Conservation (phyloP, 2,113 vertebrate species). For the Piaya cayana region DNA sequence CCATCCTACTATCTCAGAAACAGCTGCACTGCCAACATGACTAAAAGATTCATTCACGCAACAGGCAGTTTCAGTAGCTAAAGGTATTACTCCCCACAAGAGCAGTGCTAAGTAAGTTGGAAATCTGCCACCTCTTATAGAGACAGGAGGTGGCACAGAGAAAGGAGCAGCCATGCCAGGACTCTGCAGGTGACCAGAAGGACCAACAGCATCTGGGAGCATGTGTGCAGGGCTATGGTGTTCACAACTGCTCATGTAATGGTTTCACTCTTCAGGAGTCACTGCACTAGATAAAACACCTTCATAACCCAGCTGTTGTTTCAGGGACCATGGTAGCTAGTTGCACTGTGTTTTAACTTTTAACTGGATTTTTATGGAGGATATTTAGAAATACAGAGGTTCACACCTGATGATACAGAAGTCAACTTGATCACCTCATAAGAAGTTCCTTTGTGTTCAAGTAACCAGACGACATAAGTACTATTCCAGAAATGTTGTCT, state of each 20-base stretch:
- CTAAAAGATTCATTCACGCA: background rate
- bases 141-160: background rate
- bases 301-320: background rate
- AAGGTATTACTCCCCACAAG: background rate
- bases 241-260: background rate
- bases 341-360: background rate
- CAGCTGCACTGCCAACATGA: background rate
- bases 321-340: rapidly evolving
- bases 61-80: rapidly evolving
- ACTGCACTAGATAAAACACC: background rate
- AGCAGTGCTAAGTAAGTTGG: background rate
- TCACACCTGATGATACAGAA: background rate
- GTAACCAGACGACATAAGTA: background rate
- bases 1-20: background rate
- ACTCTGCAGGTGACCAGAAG: background rate
- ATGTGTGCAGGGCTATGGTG: background rate
- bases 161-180: rapidly evolving
- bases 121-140: background rate
- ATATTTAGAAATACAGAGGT: background rate
- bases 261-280: background rate
- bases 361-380: background rate
- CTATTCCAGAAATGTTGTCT: background rate
- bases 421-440: background rate
- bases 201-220: background rate
- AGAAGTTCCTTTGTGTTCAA: background rate